A percentile compares a stretch with the other conserved stretches of the same genome.
Conservation (phyloP, 1,140 invertebrate species). For the Drosophila pruinosa region DNA sequence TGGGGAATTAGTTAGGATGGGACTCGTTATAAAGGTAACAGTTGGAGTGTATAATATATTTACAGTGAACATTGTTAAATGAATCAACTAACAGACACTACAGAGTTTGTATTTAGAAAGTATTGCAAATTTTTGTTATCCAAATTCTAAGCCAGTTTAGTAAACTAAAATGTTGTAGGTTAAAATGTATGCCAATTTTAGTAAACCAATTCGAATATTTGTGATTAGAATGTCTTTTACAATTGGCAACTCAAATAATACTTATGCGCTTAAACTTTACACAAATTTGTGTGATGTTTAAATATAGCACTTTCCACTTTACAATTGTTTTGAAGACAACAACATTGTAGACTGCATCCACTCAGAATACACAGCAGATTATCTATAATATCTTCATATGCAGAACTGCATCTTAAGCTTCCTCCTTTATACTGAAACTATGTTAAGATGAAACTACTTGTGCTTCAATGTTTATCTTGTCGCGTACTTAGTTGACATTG, state of each 20-base stretch:
- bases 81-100: too few species aligned
- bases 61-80: too few species aligned
- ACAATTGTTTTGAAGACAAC: not conserved
- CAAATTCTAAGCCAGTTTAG: too few species aligned
- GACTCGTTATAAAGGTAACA: not conserved
- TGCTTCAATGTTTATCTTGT: conserved; percentile 24
- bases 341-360: not conserved
- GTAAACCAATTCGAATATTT: too few species aligned
- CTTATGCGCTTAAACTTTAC: too few species aligned
- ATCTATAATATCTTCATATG: not conserved
- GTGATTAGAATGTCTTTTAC: too few species aligned
- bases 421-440: not conserved
- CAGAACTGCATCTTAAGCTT: not conserved
- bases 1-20: not conserved
- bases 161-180: too few species aligned
- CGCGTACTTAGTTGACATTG: conserved; percentile 5
- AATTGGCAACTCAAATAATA: too few species aligned
- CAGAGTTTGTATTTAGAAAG: too few species aligned
- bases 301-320: not conserved
- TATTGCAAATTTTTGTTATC: too few species aligned
- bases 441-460: not conserved
- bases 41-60: too few species aligned
- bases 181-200: too few species aligned
- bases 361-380: not conserved
- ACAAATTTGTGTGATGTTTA: not conserved